Base-by-base conservation (phyloP, 2,888 invertebrate genomes). In the Melinaea menophilus region DNA sequence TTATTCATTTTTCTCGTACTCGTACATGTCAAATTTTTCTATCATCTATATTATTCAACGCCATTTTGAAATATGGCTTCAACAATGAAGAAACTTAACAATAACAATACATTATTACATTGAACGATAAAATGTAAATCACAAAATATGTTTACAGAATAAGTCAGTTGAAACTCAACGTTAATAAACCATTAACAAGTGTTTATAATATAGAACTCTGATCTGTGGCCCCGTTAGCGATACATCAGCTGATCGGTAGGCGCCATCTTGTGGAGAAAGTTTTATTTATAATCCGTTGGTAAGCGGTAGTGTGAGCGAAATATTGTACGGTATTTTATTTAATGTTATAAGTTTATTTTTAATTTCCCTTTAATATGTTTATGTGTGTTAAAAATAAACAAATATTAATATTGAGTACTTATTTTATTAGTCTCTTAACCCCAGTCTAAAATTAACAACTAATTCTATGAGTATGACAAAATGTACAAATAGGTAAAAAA, bases 211-310 rank as follows among this genome's bases (percentile, higher is more conserved):
- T 57, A 56, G 64, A 63, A 59, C 63, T 69, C 65, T 67, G 68
- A 72, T 68, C 72, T 67, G 57, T 75, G 77, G 68, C 75, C 76
- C 72, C 76, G 75, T 81, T 81, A 65, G 76, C 77, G 72, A 73
- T 73, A 69, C 72, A 79, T 80, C 86, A 87, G 84, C 85, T 86
- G 81, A 79, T 79, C 66, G 72, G 81, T 79, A 81, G 81, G 79
- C 80, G 85, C 81, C 83, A 82, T 79, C 75, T 66, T 59, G 66
- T 62, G 62, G 71, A 65, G 74, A 86, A 84, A 87, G 85, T 82
- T 74, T 80, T 84, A 84, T 82, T 82, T 81, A 84, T 83, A 85
- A 81, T 75, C 70, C 69, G 73, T 70, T 67, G 65, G 69, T 69
- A 70, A 73, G 62, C 62, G 71, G 68, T 71, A 64, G 63, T 59